Percentiles rank a stretch among this genome's conserved stretches.
Evolutionary conservation across 2,888 invertebrate species (phyloP).

Genomic region (Oxystoma pomonae): DNA sequence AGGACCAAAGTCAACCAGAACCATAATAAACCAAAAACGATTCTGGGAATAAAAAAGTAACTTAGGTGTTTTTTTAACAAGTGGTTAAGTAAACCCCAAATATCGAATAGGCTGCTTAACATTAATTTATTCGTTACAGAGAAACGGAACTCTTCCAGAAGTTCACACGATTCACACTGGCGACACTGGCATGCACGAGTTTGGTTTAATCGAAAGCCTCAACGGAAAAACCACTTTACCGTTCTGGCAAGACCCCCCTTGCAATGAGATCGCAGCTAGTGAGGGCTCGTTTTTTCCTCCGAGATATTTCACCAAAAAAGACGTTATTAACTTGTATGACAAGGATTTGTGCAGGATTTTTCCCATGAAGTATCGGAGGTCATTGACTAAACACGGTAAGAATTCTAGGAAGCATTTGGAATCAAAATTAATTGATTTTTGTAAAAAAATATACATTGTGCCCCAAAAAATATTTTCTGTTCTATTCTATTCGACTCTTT

Average conservation of each 20-base stretch:
- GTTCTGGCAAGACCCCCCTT: conserved; percentile 71
- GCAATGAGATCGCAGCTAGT: conserved; percentile 66
- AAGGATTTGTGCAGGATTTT: conserved; percentile 81
- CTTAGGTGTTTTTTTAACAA: too few species aligned
- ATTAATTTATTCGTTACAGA: conserved; percentile 48
- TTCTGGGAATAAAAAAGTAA: too few species aligned
- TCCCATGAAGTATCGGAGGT: conserved; percentile 67
- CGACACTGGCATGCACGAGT: conserved; percentile 67
- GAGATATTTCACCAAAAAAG: conserved; percentile 60
- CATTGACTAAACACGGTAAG: conserved; percentile 66
- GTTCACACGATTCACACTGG: conserved; percentile 79
- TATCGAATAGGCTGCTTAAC: too few species aligned
- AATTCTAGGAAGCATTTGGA: too few species aligned
- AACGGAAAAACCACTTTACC: conserved; percentile 74
- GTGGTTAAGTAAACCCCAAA: too few species aligned
- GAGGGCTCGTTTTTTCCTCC: conserved; percentile 86
- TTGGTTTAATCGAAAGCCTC: conserved; percentile 70
- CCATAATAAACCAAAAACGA: too few species aligned
- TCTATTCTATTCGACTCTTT: too few species aligned
- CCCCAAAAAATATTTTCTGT: too few species aligned
- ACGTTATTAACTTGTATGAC: conserved; percentile 74
- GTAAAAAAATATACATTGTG: too few species aligned
- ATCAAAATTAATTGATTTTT: too few species aligned
- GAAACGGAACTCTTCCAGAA: conserved; percentile 78
- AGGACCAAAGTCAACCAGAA: too few species aligned